These are phyloP conservation scores for Limnephilus lunatus DNA, from an alignment of 2,888 invertebrate genomes.

Conservation along the genomic window DNA sequence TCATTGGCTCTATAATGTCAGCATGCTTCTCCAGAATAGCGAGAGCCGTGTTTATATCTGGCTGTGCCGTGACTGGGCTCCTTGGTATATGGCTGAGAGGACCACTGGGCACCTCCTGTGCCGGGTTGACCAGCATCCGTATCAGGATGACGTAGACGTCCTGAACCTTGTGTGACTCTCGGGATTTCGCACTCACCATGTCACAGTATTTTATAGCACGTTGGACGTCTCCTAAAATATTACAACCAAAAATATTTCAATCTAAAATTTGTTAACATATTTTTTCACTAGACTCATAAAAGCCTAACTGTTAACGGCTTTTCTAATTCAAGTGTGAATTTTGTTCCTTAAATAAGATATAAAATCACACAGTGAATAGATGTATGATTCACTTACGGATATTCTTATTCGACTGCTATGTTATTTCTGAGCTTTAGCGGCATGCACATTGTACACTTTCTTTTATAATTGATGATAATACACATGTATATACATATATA, in stretches of 20 bases:
- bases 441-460: no score
- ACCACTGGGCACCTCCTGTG: slow-evolving; percentile 70
- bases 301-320: no score
- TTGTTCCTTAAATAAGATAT: no score
- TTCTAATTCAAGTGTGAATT: no score
- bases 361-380: no score
- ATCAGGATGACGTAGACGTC: slow-evolving; percentile 82
- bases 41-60: slow-evolving; percentile 89
- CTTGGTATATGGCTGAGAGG: slow-evolving; percentile 74
- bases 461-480: not conserved
- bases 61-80: slow-evolving; percentile 81
- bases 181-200: slow-evolving; percentile 78
- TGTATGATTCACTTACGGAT: no score
- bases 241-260: not conserved
- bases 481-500: not conserved
- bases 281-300: no score
- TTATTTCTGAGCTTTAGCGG: no score
- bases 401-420: no score
- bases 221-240: slow-evolving; percentile 81
- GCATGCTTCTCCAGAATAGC: slow-evolving; percentile 90
- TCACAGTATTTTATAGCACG: slow-evolving; percentile 92
- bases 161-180: slow-evolving; percentile 71
- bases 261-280: no score
- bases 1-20: slow-evolving; percentile 88
- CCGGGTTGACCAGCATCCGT: slow-evolving; percentile 75